phyloP scores from a whole-genome alignment of 2,888 invertebrate genomes.

The Stenurella melanura region DNA sequence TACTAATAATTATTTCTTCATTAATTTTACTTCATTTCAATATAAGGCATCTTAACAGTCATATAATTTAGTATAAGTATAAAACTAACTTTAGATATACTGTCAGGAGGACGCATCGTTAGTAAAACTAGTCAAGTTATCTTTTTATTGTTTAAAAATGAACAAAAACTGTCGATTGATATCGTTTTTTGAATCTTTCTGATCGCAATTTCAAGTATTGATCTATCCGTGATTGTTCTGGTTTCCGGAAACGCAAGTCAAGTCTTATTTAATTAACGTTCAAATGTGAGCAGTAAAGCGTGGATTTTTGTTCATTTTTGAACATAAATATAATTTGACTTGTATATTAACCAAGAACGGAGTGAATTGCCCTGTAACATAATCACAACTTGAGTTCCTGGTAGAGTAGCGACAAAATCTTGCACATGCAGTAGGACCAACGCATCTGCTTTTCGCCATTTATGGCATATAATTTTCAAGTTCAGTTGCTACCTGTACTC shows the following conservation, averaged over 20 bases:
- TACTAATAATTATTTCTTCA: too few species aligned
- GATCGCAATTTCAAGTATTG: neutral
- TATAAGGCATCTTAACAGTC: neutral
- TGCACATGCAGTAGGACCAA: too few species aligned
- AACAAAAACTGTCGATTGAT: neutral
- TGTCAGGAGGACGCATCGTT: neutral
- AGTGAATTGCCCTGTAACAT: too few species aligned
- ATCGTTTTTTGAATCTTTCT: neutral
- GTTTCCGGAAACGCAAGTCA: neutral
- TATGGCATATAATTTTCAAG: too few species aligned
- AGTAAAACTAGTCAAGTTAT: slow-evolving; percentile 1
- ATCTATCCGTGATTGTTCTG: neutral
- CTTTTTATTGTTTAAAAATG: neutral
- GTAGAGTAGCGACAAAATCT: too few species aligned
- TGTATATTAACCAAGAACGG: neutral
- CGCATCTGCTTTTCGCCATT: too few species aligned
- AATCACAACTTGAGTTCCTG: too few species aligned
- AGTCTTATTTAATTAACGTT: neutral
- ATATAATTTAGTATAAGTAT: neutral
- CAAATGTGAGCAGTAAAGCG: neutral
- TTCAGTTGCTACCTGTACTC: too few species aligned
- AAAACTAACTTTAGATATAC: neutral
- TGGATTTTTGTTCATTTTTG: neutral
- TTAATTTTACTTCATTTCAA: neutral
- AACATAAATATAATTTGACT: neutral